These are phyloP conservation scores for Sinocyclocheilus anshuiensis DNA, from an alignment of 2,113 vertebrate species.

Conservation along the genomic window DNA sequence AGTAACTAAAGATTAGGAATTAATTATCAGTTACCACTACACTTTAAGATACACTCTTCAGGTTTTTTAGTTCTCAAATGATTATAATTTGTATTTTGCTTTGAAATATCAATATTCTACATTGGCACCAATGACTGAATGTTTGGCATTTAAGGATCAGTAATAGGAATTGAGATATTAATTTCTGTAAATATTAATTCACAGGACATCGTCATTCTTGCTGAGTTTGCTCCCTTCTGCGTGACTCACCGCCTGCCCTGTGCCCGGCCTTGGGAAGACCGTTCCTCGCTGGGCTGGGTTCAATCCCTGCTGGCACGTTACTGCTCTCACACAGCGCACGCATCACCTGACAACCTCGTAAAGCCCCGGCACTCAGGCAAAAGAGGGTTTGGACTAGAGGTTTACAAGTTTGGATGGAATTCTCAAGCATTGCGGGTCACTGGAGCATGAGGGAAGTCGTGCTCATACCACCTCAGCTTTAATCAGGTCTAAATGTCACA, in stretches of 20 bases:
- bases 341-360: constrained; percentile 40
- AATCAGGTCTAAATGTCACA: constrained; percentile 28
- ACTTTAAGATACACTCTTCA: not conserved
- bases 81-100: not conserved
- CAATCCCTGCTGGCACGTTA: constrained; percentile 49
- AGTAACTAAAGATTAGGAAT: not conserved
- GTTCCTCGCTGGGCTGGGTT: constrained; percentile 25
- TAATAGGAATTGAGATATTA: not conserved
- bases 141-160: not conserved
- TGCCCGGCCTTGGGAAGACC: constrained; percentile 34
- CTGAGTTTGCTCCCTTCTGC: constrained; percentile 21
- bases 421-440: constrained; percentile 37
- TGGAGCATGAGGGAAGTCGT: constrained; percentile 26
- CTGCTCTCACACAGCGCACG: constrained; percentile 28
- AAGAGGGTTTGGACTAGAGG: constrained; percentile 15
- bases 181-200: constrained; percentile 12
- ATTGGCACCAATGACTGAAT: not conserved
- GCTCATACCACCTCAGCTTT: constrained; percentile 45
- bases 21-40: not conserved
- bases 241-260: constrained; percentile 35
- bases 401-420: constrained; percentile 54
- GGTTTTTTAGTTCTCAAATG: not conserved
- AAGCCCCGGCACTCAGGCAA: constrained; percentile 27
- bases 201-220: constrained; percentile 20
- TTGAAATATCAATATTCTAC: not conserved